Conservation (phyloP, 2,797 vertebrate species). For the Eidolon dupreanum region DNA sequence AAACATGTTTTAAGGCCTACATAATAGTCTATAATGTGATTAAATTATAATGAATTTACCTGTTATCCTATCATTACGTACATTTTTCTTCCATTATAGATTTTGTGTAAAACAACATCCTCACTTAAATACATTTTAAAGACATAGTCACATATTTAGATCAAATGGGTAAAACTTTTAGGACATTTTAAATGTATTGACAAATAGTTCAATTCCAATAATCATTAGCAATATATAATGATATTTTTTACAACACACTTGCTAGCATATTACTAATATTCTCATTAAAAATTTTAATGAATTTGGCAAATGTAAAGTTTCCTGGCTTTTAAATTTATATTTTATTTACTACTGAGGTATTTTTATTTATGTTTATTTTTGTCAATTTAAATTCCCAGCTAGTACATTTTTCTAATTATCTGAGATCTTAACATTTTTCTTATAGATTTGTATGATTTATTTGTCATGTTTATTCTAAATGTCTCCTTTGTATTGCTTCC, state of each 20-base stretch:
- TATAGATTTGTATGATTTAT: background rate
- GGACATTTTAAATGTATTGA: background rate
- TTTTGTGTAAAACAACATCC: background rate
- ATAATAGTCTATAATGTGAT: background rate
- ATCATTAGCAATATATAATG: background rate
- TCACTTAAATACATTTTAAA: background rate
- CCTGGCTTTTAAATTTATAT: background rate
- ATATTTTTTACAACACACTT: background rate
- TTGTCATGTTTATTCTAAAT: background rate
- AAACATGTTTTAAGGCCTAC: background rate
- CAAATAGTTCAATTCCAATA: background rate
- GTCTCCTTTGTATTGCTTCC: background rate
- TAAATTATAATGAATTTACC: background rate
- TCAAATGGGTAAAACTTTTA: background rate
- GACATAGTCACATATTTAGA: background rate
- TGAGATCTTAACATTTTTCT: background rate
- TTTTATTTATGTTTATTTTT: conserved; percentile 2
- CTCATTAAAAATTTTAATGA: background rate
- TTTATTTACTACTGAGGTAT: background rate
- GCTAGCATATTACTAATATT: background rate
- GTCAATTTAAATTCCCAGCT: background rate
- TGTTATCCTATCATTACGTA: background rate
- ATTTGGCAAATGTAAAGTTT: background rate
- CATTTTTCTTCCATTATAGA: background rate
- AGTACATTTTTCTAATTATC: background rate